phyloP scores from a whole-genome alignment of 2,113 vertebrate species.

The Lamprotornis superbus region DNA sequence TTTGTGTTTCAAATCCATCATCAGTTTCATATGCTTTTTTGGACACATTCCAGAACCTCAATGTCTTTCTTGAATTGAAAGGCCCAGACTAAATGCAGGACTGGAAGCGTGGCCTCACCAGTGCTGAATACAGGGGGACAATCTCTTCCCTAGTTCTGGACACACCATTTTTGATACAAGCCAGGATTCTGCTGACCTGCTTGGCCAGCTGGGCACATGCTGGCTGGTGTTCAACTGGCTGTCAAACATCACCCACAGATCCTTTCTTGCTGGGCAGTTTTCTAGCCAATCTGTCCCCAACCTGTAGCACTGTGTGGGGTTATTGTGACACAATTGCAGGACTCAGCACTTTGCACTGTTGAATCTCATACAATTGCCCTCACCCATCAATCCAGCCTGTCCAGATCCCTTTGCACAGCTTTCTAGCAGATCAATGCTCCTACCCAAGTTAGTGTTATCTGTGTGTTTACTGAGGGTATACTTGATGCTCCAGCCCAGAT shows the following conservation, averaged over 20 bases:
- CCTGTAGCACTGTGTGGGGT: rapidly evolving
- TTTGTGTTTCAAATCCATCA: not conserved
- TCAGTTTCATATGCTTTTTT: not conserved
- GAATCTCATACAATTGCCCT: not conserved
- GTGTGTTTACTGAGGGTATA: too few relatives aligned
- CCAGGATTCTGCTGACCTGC: too few relatives aligned
- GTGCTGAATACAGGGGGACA: not conserved
- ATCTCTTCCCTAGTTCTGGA: not conserved
- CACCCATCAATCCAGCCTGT: not conserved
- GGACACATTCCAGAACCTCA: not conserved
- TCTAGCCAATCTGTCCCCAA: not conserved
- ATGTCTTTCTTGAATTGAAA: not conserved
- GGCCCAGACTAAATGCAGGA: not conserved
- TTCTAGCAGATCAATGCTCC: too few relatives aligned
- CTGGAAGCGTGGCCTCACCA: not conserved
- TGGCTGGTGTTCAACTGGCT: not conserved
- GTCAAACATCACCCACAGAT: not conserved
- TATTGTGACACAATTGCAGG: not conserved
- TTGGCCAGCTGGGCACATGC: not conserved
- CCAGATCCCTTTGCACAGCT: not conserved
- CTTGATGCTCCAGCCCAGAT: not conserved
- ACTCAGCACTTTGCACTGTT: not conserved
- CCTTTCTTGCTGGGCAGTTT: not conserved
- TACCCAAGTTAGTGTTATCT: too few relatives aligned
- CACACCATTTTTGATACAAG: not conserved